These are phyloP conservation scores for Sebastolobus altivelis DNA, from an alignment of 2,797 vertebrate genomes.

Conservation along the genomic window DNA sequence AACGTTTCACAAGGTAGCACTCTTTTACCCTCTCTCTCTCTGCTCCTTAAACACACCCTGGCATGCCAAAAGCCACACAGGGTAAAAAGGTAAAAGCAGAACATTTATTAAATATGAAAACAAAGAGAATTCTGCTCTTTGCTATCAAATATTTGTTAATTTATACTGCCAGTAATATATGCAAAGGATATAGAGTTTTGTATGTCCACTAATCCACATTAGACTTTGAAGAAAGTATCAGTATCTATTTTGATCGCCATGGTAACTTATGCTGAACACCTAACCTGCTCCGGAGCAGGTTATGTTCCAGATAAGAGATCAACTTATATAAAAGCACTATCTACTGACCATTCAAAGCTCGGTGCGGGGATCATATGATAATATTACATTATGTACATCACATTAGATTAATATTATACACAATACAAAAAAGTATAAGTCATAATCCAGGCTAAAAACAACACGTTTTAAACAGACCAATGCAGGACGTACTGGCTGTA, in stretches of 20 bases:
- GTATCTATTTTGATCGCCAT: background rate
- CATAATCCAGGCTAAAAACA: no score
- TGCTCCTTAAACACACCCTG: background rate
- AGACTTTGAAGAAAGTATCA: constrained; percentile 4
- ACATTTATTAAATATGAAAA: background rate
- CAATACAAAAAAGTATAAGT: no score
- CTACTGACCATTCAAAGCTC: no score
- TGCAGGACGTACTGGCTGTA: no score
- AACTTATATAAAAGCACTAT: no score
- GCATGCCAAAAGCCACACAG: background rate
- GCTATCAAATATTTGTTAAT: background rate
- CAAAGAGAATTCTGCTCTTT: background rate
- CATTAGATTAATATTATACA: no score
- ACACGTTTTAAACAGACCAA: no score
- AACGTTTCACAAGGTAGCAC: background rate
- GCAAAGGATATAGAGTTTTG: background rate
- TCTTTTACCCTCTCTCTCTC: background rate
- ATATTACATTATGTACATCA: background rate
- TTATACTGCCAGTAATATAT: background rate
- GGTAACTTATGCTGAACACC: no score
- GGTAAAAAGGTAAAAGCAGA: background rate
- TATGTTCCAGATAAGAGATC: no score
- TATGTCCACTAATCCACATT: background rate
- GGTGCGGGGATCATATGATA: no score
- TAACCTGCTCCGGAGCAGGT: no score